Evolutionary conservation across 1,140 invertebrate genomes (phyloP), one percentile per base, ranked within the genome.

Genomic region (Globodera rostochiensis): DNA sequence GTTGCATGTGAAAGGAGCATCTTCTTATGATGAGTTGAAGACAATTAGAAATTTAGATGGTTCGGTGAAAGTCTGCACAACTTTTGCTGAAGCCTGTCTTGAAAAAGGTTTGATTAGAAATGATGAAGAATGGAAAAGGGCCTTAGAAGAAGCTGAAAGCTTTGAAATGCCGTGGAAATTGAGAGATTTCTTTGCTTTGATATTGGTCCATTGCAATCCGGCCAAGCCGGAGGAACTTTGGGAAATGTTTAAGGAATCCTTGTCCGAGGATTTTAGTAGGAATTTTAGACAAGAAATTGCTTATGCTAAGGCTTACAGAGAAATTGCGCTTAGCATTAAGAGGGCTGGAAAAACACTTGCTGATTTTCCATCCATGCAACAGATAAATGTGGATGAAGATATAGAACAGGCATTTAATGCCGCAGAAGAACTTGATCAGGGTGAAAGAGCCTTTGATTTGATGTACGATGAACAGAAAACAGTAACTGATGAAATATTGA

Each of bases 361-460:
- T 15, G 69, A 71, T 71, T 71, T 71, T 71, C 69, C 69, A 36
- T 9, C 69, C 46, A 71, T 71, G 69, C 4, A 71, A 15, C 69
- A 71, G 46, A 71, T 71, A 36, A 46, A 9, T 71, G 69, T 71
- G 8, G 69, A 71, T 15, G 46, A 36, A 71, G 15, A 71, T 71
- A 15, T 46, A 4, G 69, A 71, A 71, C 7, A 71, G 6, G 7
- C 11, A 71, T 71, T 71, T 71, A 15, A 71, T 25, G 25, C 25
- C 2, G 25, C 25, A 36, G 25, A 36, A 36, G 25, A 36, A 36
- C 25, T 36, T 36, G 69, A 71, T 11, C 50, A 8, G 1, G 69
- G 46, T 9, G 8, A 71, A 71, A 36, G 25, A 71, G 69, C 8
- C 46, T 36, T 9, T 71, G 69, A 46, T 71, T 15, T 36, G 69